These are phyloP conservation scores for Hedya salicella DNA, from an alignment of 2,888 invertebrate genomes.

Conservation along the genomic window DNA sequence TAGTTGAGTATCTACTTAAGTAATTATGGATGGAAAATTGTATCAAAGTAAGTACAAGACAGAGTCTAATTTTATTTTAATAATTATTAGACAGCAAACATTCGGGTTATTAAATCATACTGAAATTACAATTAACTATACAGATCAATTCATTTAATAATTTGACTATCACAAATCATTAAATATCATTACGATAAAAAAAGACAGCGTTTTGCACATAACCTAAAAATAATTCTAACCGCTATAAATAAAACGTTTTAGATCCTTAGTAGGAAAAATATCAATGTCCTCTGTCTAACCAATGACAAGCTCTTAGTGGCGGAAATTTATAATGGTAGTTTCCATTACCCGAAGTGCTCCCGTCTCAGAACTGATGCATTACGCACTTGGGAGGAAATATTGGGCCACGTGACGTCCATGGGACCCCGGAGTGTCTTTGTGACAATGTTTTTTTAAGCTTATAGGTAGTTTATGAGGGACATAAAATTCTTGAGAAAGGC, in stretches of 20 bases:
- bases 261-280: conserved; percentile 57
- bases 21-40: too few relatives aligned
- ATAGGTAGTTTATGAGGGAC: not conserved
- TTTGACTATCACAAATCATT: too few relatives aligned
- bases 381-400: conserved; percentile 63
- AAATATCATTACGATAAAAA: too few relatives aligned
- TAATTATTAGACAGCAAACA: too few relatives aligned
- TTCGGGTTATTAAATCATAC: too few relatives aligned
- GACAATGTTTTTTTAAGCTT: conserved; percentile 14
- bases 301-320: conserved; percentile 75
- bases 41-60: too few relatives aligned
- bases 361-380: conserved; percentile 66
- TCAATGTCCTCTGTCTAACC: conserved; percentile 65
- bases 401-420: conserved; percentile 11
- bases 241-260: conserved; percentile 26
- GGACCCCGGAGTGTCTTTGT: conserved; percentile 17
- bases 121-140: too few relatives aligned
- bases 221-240: not conserved
- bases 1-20: too few relatives aligned
- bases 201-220: not conserved
- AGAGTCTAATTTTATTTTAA: too few relatives aligned
- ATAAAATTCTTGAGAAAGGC: not conserved
- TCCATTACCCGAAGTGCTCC: conserved; percentile 76
- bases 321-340: conserved; percentile 80
- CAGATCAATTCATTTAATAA: too few relatives aligned